Conservation (phyloP, 2,797 vertebrate species). For the Rhinichthys osculus region DNA sequence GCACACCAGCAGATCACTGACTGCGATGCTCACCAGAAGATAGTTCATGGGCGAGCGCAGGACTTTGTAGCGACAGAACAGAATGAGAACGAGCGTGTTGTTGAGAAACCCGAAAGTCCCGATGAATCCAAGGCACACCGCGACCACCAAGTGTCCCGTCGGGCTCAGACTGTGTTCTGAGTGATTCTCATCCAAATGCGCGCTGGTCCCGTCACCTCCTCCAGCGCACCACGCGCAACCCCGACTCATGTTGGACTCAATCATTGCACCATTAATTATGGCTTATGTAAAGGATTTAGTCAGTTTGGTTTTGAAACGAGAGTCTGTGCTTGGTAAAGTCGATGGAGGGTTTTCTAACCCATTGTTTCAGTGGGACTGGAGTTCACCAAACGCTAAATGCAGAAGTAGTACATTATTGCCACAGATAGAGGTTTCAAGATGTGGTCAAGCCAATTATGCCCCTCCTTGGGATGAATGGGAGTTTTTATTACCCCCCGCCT, state of each 20-base stretch:
- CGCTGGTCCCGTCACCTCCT: constrained; percentile 59
- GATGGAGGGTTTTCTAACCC: constrained; percentile 21
- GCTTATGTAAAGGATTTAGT: not conserved
- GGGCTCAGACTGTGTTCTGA: constrained; percentile 69
- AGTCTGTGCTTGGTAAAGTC: constrained; percentile 29
- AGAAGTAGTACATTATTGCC: constrained; percentile 14
- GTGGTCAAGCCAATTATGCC: constrained; percentile 48
- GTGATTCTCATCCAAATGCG: constrained; percentile 45
- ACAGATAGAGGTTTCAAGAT: constrained; percentile 25
- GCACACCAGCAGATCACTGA: constrained; percentile 83
- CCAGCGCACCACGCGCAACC: constrained; percentile 69
- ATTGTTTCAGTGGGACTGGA: constrained; percentile 20
- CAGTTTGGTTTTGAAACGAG: not conserved
- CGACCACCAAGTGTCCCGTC: constrained; percentile 79
- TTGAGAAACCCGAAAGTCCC: constrained; percentile 81
- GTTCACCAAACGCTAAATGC: constrained; percentile 22
- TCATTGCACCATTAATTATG: constrained; percentile 68
- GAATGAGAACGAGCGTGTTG: constrained; percentile 79
- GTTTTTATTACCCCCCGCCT: constrained; percentile 70
- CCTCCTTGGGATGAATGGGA: constrained; percentile 40
- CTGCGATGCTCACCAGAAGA: constrained; percentile 81
- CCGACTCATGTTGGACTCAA: constrained; percentile 76
- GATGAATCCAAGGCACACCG: constrained; percentile 82
- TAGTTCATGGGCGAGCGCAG: constrained; percentile 86
- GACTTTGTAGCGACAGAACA: constrained; percentile 80